phyloP scores from a whole-genome alignment of 2,797 vertebrate genomes.

The Siniperca scherzeri region DNA sequence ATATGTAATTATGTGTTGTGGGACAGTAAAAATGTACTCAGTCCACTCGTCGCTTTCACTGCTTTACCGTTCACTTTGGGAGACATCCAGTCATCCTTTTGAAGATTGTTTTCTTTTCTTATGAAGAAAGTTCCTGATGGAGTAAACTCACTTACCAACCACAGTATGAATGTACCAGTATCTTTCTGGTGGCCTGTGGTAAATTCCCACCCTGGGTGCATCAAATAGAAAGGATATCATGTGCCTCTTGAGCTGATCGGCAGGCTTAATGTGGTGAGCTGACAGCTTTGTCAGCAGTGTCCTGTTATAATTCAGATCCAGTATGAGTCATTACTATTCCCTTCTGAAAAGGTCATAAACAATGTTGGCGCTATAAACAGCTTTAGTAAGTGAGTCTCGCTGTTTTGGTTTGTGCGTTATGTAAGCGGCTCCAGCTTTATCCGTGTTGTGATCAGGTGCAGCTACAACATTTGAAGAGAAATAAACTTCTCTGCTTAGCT shows the following conservation, averaged over 20 bases:
- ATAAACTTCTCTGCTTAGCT: neutral
- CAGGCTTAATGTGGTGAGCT: conserved; percentile 17
- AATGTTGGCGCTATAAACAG: neutral
- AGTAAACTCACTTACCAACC: conserved; percentile 15
- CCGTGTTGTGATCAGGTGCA: neutral
- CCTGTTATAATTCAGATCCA: neutral
- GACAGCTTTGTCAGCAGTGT: neutral
- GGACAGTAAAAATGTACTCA: neutral
- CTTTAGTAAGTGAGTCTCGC: neutral
- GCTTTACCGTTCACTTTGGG: neutral
- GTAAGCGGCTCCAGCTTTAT: neutral
- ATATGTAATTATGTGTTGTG: neutral
- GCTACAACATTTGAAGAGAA: neutral
- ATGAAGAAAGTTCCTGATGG: neutral
- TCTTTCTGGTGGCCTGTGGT: conserved; percentile 34
- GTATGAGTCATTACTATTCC: neutral
- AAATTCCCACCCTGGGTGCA: neutral
- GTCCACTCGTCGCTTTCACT: neutral
- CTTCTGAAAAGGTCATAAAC: neutral
- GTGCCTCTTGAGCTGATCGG: neutral
- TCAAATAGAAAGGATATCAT: neutral
- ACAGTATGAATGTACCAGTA: neutral
- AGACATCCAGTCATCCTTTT: neutral
- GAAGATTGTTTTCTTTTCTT: neutral
- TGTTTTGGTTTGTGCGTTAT: neutral